phyloP scores from a whole-genome alignment of 2,113 vertebrate species.

The Plecturocebus donacophilus region DNA sequence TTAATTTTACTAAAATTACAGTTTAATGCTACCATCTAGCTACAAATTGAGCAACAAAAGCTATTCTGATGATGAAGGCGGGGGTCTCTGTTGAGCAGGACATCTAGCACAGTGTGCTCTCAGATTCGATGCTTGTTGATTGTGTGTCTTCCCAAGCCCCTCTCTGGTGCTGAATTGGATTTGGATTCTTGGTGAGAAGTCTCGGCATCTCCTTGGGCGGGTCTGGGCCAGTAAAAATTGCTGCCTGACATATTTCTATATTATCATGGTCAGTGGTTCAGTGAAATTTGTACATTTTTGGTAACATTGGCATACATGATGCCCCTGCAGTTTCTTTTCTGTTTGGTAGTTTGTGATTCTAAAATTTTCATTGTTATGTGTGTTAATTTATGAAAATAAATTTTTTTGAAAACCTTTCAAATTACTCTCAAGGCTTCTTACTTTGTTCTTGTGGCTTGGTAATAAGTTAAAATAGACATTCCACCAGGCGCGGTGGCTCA shows the following conservation, averaged over 20 bases:
- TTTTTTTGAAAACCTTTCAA: slow-evolving; percentile 79
- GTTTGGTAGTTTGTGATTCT: slow-evolving; percentile 82
- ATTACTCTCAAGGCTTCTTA: slow-evolving; percentile 38
- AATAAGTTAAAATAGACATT: background rate
- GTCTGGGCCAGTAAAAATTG: slow-evolving; percentile 76
- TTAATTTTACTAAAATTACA: slow-evolving; percentile 48
- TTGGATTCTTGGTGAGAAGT: slow-evolving; percentile 70
- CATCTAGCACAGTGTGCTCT: background rate
- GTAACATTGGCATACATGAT: slow-evolving; percentile 79
- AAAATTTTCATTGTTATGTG: slow-evolving; percentile 80
- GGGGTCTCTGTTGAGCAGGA: background rate
- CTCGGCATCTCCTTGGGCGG: slow-evolving; percentile 75
- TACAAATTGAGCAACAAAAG: slow-evolving; percentile 36
- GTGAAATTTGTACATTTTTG: slow-evolving; percentile 80
- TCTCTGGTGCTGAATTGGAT: slow-evolving; percentile 73
- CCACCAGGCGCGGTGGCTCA: too few relatives aligned
- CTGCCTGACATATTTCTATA: slow-evolving; percentile 76
- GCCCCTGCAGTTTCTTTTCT: slow-evolving; percentile 81
- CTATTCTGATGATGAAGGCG: background rate
- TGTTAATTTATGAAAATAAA: slow-evolving; percentile 90
- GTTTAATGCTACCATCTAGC: slow-evolving; percentile 11
- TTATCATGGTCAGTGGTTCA: slow-evolving; percentile 79
- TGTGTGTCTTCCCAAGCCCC: slow-evolving; percentile 54
- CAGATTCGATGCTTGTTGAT: slow-evolving; percentile 32
- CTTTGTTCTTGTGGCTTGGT: slow-evolving; percentile 8